Base-by-base conservation (phyloP, 2,888 invertebrate species). In the Watsonalla binaria region DNA sequence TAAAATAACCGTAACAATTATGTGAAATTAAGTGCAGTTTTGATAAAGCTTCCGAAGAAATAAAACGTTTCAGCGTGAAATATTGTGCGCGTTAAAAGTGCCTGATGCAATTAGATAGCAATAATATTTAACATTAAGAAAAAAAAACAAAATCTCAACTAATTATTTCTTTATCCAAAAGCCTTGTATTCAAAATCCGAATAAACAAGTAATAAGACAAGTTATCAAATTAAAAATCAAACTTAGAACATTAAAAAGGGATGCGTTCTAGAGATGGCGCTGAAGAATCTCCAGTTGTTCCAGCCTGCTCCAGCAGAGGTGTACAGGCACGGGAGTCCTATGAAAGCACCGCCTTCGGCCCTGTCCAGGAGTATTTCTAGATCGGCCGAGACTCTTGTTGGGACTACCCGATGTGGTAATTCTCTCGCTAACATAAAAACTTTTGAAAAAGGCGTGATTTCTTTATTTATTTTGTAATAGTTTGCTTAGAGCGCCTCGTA, bases 331-430 rank as follows among this genome's bases (percentile, higher is more conserved):
- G 76, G 78, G 14, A 82, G 82, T 4, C 90, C 90, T 0, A 83
- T 90, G 83, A 80, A 72, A 70, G 90, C 89, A 0, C 79, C 85
- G 1, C 89, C 89, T 0, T 73, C 82, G 0, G 80, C 84, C 5
- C 61, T 89, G 5, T 84, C 86, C 0, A 81, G 84, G 56, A 82
- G 65, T 56, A 76, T 90, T 11, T 90, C 90, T 2, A 86, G 78
- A 57, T 89, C 90, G 39, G 91, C 91, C 52, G 91, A 91, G 60
- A 82, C 85, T 5, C 70, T 91, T 15, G 78, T 77, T 11, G 84
- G 81, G 6, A 77, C 77, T 45, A 74, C 77, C 5, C 83, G 79
- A 67, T 62, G 61, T 59, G 84, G 84, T 85, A 74, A 74, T 77
- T 46, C 6, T 47, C 11, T 9, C 1, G n/a, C 5, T 6, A 45